These are phyloP conservation scores for Halocynthia aurantium DNA, from an alignment of 23 tunicate genomes.

Conservation along the genomic window DNA sequence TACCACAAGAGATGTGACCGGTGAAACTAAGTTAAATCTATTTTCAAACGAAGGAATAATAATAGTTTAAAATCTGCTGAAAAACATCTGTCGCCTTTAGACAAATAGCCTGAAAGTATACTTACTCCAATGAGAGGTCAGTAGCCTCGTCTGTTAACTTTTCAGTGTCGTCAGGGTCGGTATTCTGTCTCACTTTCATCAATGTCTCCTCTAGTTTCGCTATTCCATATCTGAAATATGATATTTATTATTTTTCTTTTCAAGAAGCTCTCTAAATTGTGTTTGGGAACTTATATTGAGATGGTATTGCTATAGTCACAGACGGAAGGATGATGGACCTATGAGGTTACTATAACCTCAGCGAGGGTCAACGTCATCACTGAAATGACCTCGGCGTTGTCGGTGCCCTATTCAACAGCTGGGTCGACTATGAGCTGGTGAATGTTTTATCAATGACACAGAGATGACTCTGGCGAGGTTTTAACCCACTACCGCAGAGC, in stretches of 20 bases:
- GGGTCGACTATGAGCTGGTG: too few species aligned
- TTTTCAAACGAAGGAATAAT: neutral
- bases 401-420: too few species aligned
- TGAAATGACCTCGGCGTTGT: too few species aligned
- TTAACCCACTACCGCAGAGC: neutral
- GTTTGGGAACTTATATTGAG: too few species aligned
- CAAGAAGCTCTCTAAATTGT: too few species aligned
- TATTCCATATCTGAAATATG: neutral
- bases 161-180: slow-evolving; percentile 5
- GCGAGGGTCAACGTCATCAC: too few species aligned
- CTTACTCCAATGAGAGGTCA: slow-evolving; percentile 26
- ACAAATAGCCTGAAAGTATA: neutral
- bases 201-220: slow-evolving; percentile 10
- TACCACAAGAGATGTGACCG: slow-evolving; percentile 39
- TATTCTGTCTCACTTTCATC: neutral
- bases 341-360: too few species aligned
- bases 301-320: too few species aligned
- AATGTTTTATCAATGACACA: neutral
- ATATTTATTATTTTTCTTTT: too few species aligned
- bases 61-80: neutral
- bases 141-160: slow-evolving; percentile 27
- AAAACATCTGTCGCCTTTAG: neutral
- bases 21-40: slow-evolving; percentile 28
- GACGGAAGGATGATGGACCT: too few species aligned
- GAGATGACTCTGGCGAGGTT: neutral